phyloP scores from a whole-genome alignment of 2,888 invertebrate genomes.

The Clanis bilineata region DNA sequence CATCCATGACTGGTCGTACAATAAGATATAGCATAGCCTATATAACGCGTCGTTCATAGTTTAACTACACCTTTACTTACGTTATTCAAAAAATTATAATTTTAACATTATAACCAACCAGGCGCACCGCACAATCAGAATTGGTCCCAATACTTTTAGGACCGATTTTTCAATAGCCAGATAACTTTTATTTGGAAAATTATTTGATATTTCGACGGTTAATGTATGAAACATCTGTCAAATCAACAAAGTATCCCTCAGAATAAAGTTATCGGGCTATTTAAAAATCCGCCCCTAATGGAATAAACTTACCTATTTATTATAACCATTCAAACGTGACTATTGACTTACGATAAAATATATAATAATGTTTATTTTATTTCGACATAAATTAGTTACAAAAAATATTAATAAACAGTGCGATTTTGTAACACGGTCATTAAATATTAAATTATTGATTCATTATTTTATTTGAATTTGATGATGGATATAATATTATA shows the following conservation, averaged over 20 bases:
- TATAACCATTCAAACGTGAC: neutral
- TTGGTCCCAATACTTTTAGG: neutral
- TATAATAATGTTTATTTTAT: neutral
- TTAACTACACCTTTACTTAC: no score
- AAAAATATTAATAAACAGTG: conserved; percentile 3
- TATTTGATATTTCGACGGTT: no score
- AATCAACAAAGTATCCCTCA: no score
- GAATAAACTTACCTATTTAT: conserved; percentile 2
- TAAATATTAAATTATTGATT: neutral
- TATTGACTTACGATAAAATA: neutral
- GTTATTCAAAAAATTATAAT: no score
- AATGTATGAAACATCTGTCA: no score
- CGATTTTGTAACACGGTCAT: neutral
- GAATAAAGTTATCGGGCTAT: no score
- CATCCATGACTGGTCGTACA: no score
- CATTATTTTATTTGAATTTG: neutral
- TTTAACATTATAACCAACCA: neutral
- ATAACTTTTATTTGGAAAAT: no score
- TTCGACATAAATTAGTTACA: neutral
- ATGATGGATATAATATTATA: neutral
- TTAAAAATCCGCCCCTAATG: no score
- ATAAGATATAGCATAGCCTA: no score
- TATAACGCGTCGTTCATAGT: no score
- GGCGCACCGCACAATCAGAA: neutral
- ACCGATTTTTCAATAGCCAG: no score